phyloP scores from a whole-genome alignment of 2,797 vertebrate genomes.

The Rhinogobio ventralis region DNA sequence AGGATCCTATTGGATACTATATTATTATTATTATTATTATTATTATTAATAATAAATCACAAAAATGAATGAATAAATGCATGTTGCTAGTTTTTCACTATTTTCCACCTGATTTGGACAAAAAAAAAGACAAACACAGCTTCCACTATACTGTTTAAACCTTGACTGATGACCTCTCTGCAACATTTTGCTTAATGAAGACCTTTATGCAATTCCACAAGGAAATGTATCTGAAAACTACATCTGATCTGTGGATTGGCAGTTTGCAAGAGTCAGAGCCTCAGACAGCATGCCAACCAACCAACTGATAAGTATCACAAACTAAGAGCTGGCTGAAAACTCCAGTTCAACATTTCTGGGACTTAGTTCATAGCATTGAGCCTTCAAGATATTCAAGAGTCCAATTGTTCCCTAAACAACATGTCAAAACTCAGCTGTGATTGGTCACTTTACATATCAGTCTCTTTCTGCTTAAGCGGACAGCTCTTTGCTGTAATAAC shows the following conservation, averaged over 20 bases:
- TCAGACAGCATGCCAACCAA: neutral
- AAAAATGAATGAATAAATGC: too few relatives aligned
- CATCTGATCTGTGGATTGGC: neutral
- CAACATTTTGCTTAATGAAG: neutral
- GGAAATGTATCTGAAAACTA: neutral
- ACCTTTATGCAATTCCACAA: neutral
- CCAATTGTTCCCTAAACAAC: neutral
- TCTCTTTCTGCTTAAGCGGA: neutral
- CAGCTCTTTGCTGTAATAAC: neutral
- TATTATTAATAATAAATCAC: too few relatives aligned
- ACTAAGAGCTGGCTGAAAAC: constrained; percentile 1
- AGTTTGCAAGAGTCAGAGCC: neutral
- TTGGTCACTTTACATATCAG: constrained; percentile 12
- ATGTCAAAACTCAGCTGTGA: neutral
- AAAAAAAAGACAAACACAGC: neutral
- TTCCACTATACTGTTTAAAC: neutral
- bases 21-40: too few relatives aligned
- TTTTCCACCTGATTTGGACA: neutral
- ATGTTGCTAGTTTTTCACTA: neutral
- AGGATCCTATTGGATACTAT: neutral
- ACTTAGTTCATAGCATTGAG: neutral
- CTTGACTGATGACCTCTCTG: neutral
- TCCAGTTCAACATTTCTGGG: neutral
- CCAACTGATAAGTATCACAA: neutral
- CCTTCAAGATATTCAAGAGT: neutral